Evolutionary conservation across 2,888 invertebrate species (phyloP).

Genomic region (Mythimna lalbum): DNA sequence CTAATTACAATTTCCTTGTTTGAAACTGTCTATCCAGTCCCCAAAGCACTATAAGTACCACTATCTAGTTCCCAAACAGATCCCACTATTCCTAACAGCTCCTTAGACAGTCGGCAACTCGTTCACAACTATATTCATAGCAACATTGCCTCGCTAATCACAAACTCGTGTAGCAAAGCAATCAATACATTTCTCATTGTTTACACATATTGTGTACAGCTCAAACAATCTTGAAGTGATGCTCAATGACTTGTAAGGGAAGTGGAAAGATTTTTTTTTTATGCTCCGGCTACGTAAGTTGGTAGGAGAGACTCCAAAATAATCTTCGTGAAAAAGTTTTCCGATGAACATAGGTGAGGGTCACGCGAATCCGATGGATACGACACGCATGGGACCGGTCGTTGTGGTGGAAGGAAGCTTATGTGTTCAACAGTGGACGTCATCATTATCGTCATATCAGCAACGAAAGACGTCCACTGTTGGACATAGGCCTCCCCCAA

Average conservation of each 20-base stretch:
- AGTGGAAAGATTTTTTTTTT: neutral
- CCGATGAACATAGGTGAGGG: no score
- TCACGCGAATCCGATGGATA: no score
- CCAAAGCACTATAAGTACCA: neutral
- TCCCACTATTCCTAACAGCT: neutral
- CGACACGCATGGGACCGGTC: no score
- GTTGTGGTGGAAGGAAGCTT: no score
- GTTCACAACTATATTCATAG: constrained; percentile 33
- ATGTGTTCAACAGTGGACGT: no score
- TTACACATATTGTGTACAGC: constrained; percentile 2
- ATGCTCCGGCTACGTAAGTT: no score
- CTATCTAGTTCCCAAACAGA: constrained; percentile 2
- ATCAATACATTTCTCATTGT: constrained; percentile 20
- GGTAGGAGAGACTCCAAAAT: neutral
- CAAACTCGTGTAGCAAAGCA: constrained; percentile 38
- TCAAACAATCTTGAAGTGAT: constrained; percentile 7
- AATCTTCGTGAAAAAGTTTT: no score
- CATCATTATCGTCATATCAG: no score
- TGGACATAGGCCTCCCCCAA: no score
- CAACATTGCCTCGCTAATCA: constrained; percentile 45
- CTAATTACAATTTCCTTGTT: neutral
- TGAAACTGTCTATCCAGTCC: neutral
- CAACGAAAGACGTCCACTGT: no score
- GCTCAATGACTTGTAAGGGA: neutral
- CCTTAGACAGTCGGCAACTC: constrained; percentile 18